Base-by-base conservation (phyloP, 2,113 vertebrate genomes). In the Stegostoma tigrinum region DNA sequence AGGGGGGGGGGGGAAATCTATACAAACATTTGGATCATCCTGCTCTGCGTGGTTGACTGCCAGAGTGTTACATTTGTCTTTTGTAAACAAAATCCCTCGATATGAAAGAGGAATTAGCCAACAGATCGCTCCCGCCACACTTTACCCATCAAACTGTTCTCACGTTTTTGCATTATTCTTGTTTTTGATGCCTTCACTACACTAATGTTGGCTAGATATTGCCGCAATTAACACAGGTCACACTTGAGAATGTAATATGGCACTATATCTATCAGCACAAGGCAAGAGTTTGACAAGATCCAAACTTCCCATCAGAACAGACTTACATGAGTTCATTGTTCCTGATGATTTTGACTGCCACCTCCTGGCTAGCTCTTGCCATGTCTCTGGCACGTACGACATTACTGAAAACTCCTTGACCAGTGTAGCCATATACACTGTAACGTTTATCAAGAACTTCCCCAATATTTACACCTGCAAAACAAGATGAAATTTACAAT, bases 251-350 rank as follows among this genome's bases (percentile, higher is more conserved):
- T 30, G 48, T 30, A 55, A 24, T 30, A 89, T 55, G 24, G 2
- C 21, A 45, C 45, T 21, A 86, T 86, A 24, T 48, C 45, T 89
- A 45, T 48, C 45, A 52, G 19, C 78, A 19, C 78, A 42, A 19
- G 5, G 52, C 45, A 87, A 45, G 23, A 87, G 10, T 45, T 87
- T 87, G 52, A 52, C 24, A 61, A 7, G 17, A 30, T n/a, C 27
- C 34, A 66, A 83, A 64, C 89, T 91, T 64, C n/a, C 27, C 38
- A 1, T 14, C 38, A 14, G 38, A 70, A n/a, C 21, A 85, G 61
- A 98, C 98, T 98, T 97, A 99, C 99, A 99, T 99, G 96, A 99
- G 98, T 96, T 99, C 99, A 94, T 99, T 99, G 97, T 99, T 99
- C 96, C 99, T 97, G 97, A 99, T 99, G 97, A 99, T 99, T 98